Evolutionary conservation across 2,797 vertebrate genomes (phyloP), one percentile per base, ranked within the genome.

Genomic region (Brotogeris chrysoptera): DNA sequence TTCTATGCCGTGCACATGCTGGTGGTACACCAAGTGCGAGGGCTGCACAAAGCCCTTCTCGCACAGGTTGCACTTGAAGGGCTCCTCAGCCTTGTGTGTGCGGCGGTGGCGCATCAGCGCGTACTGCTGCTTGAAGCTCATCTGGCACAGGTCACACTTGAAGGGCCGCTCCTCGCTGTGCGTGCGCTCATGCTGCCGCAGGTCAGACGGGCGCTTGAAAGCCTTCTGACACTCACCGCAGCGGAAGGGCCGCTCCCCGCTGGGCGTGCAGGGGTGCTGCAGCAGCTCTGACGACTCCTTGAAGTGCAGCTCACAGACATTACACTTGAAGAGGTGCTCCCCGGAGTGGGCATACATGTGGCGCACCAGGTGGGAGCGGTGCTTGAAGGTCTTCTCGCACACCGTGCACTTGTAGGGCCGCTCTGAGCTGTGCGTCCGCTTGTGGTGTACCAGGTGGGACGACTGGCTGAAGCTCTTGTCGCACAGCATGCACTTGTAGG

Each of bases 391-490:
- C 98, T 99, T 99, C 92, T 99, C 99, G 0, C 99, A 99, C 34
- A 99, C 99, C 0, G 99, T 98, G 53, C 99, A 99, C 96, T 99
- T 99, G 95, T 99, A 99, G 3, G 99, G 99, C 41, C 99, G 98
- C 94, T 99, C 99, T 0, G 99, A 99, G 97, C 99, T 99, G 98
- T 99, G 99, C 0, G 99, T 99, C 79, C 99, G 98, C 97, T 99
- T 99, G 97, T 99, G 99, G 97, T 99, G 99, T 95, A 99, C 99
- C 47, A 99, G 98, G 97, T 99, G 99, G 0, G 99, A 99, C 0
- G 99, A 99, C 98, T 99, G 99, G 97, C 99, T 99, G 98, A 99
- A 99, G 95, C 99, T 99, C 98, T 99, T 99, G 97, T 99, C 99
- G 0, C 99, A 99, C 2, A 99, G 98, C 3, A 99, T 99, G 89